Evolutionary conservation across 2,797 vertebrate genomes (phyloP).

Genomic region (Crocidura indochinensis): DNA sequence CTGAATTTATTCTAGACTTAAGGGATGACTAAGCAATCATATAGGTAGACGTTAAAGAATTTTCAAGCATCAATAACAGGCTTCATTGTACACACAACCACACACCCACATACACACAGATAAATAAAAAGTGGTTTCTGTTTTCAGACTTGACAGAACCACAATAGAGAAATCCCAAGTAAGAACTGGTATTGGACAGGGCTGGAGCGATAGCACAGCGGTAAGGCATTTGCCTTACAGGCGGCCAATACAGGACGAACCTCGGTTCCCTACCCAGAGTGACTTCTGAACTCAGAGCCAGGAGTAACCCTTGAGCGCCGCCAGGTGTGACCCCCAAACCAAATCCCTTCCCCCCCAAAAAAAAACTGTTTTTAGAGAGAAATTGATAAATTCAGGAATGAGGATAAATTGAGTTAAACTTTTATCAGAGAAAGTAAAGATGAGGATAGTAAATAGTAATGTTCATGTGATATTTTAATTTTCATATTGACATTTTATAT

Average conservation of each 20-base stretch:
- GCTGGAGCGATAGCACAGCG: no score
- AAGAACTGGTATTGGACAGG: not conserved
- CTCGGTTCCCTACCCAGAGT: no score
- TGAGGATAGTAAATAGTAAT: not conserved
- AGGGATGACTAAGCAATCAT: constrained; percentile 47
- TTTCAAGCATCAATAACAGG: constrained; percentile 34
- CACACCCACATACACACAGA: not conserved
- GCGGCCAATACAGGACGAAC: no score
- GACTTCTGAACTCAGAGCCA: no score
- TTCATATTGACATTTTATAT: constrained; percentile 40
- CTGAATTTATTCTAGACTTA: constrained; percentile 38
- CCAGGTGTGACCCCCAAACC: no score
- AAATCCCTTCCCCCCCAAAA: no score
- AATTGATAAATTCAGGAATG: constrained; percentile 35
- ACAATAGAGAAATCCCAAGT: constrained; percentile 49
- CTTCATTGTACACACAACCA: not conserved
- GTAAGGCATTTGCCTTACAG: no score
- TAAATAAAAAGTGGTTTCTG: constrained; percentile 38
- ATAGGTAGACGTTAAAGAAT: constrained; percentile 57
- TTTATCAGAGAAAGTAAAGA: constrained; percentile 55
- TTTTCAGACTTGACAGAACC: constrained; percentile 51
- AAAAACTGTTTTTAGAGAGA: not conserved
- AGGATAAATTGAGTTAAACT: constrained; percentile 44
- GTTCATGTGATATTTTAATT: constrained; percentile 37
- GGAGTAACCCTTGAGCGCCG: no score